Conservation (phyloP, 2,113 vertebrate genomes). For the Ancistrus triradiatus region DNA sequence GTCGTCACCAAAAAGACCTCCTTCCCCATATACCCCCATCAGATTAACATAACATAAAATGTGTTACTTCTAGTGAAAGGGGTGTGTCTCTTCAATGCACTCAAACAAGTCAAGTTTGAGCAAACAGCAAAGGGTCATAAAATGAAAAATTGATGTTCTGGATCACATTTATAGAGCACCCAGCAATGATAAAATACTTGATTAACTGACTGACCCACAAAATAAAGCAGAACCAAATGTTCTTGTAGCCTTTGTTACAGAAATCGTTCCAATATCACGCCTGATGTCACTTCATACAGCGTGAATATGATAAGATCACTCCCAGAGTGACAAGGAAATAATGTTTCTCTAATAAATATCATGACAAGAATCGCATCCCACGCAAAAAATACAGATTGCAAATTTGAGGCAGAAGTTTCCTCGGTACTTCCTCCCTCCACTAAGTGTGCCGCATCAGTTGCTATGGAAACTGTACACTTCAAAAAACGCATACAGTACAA, state of each 20-base stretch:
- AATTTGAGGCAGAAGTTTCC: slow-evolving; percentile 30
- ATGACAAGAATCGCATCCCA: slow-evolving; percentile 17
- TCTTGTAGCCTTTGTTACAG: too few relatives aligned
- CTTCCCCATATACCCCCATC: not conserved
- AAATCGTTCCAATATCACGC: too few relatives aligned
- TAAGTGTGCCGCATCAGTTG: slow-evolving; percentile 35
- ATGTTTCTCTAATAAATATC: slow-evolving; percentile 6
- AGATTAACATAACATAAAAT: slow-evolving; percentile 1
- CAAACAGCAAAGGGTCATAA: too few relatives aligned
- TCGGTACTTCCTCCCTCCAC: slow-evolving; percentile 6
- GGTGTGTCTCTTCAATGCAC: not conserved
- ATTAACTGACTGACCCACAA: too few relatives aligned
- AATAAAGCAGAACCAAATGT: too few relatives aligned
- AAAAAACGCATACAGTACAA: slow-evolving; percentile 23
- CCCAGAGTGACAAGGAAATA: not conserved
- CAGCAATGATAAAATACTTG: too few relatives aligned
- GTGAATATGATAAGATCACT: not conserved
- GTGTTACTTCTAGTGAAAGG: not conserved
- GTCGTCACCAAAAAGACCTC: not conserved
- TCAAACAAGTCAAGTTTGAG: not conserved
- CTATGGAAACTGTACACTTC: slow-evolving; percentile 42
- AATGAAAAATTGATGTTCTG: too few relatives aligned
- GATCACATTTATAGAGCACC: too few relatives aligned
- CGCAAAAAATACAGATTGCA: slow-evolving; percentile 19
- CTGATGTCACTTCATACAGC: slow-evolving; percentile 1